Percentiles rank a stretch among this genome's conserved stretches.
These are phyloP conservation scores for Scomber scombrus DNA, from an alignment of 2,113 vertebrate genomes.

Conservation along the genomic window DNA sequence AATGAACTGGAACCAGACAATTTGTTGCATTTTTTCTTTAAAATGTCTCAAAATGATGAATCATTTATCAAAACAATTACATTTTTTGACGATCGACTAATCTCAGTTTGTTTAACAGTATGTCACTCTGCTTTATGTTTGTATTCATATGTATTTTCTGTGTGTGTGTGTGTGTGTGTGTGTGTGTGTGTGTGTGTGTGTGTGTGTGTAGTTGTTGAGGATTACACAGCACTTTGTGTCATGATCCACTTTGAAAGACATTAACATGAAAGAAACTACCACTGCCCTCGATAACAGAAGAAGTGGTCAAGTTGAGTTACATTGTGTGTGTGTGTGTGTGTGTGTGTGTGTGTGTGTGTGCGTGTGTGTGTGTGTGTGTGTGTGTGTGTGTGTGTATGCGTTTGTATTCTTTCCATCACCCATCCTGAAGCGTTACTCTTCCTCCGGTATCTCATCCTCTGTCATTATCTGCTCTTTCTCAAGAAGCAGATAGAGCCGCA, in stretches of 20 bases:
- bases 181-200: neutral
- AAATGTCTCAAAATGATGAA: too few species aligned
- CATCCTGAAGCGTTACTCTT: conserved; percentile 19
- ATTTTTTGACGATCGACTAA: too few species aligned
- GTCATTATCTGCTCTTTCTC: conserved; percentile 47
- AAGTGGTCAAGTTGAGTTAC: neutral
- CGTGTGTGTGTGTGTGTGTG: neutral
- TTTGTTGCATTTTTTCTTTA: too few species aligned
- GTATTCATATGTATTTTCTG: neutral
- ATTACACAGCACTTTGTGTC: neutral
- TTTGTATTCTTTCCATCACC: conserved; percentile 30
- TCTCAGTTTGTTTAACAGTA: too few species aligned
- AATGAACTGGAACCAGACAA: too few species aligned
- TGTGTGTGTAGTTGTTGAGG: neutral
- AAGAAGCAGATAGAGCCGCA: conserved; percentile 44
- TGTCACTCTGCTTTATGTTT: too few species aligned
- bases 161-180: neutral
- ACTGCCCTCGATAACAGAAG: neutral
- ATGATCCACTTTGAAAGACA: neutral
- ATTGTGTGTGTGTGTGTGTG: neutral
- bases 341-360: neutral
- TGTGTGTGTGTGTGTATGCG: neutral
- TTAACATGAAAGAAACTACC: neutral
- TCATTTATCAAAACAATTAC: too few species aligned
- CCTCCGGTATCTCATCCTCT: conserved; percentile 39